Evolutionary conservation across 2,113 vertebrate species (phyloP).

Genomic region (Campylorhamphus procurvoides): DNA sequence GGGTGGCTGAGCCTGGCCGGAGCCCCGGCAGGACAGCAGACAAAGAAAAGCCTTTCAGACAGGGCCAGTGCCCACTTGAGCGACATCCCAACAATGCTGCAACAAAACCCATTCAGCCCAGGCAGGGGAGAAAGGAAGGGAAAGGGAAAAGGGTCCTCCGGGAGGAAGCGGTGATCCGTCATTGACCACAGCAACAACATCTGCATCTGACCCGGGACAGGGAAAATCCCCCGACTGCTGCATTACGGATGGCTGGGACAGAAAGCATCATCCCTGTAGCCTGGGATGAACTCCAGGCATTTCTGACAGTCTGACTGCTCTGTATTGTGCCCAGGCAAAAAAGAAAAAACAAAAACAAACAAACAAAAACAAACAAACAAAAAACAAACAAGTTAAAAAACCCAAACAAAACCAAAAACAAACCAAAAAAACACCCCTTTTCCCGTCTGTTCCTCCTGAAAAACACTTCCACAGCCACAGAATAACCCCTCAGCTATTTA

Average conservation of each 20-base stretch:
- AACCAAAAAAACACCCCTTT: background rate
- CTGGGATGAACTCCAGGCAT: background rate
- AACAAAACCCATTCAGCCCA: background rate
- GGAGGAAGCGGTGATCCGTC: constrained; percentile 20
- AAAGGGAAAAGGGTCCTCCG: background rate
- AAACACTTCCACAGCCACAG: background rate
- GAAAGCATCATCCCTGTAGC: background rate
- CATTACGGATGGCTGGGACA: background rate
- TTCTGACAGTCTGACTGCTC: background rate
- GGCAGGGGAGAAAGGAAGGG: background rate
- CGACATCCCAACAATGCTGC: constrained; percentile 15
- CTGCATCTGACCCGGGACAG: background rate
- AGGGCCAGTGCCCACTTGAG: background rate
- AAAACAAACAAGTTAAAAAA: background rate
- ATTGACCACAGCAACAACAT: constrained; percentile 10
- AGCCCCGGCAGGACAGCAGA: constrained; percentile 10
- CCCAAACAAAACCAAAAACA: too few relatives aligned
- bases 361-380: too few relatives aligned
- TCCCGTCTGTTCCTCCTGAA: background rate
- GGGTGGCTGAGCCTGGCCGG: constrained; percentile 27
- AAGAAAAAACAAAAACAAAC: background rate
- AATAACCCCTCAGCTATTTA: background rate
- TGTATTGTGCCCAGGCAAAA: background rate
- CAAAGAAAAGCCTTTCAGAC: constrained; percentile 23
- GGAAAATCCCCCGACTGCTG: background rate